Conservation (phyloP, 2,113 vertebrate genomes). For the Galemys pyrenaicus region DNA sequence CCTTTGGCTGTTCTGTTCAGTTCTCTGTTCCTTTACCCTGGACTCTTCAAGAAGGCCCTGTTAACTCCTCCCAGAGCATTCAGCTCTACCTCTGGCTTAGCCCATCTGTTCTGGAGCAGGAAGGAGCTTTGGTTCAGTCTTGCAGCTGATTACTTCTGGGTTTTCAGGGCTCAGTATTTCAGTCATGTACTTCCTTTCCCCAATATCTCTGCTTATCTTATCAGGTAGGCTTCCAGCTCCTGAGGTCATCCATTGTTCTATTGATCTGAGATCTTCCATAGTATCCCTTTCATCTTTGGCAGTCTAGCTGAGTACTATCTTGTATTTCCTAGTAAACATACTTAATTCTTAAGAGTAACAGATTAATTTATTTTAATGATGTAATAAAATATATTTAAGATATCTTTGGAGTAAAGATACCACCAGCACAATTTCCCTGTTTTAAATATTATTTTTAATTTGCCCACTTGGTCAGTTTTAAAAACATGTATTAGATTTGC, state of each 20-base stretch:
- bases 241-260: background rate
- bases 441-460: conserved; percentile 27
- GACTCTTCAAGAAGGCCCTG: background rate
- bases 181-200: background rate
- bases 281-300: background rate
- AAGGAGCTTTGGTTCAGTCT: background rate
- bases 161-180: background rate
- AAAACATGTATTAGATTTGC: background rate
- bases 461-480: background rate
- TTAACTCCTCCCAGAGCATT: background rate
- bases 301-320: background rate
- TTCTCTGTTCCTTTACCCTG: background rate
- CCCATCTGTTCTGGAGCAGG: background rate
- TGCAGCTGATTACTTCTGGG: background rate
- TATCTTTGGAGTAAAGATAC: background rate
- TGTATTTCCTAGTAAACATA: background rate
- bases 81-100: background rate
- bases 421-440: background rate
- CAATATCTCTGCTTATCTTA: background rate
- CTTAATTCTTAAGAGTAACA: conserved; percentile 22
- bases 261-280: background rate
- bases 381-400: background rate
- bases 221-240: background rate
- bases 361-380: background rate
- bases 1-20: background rate